Percentiles rank a stretch among this genome's conserved stretches.
phyloP scores from a whole-genome alignment of 23 tunicate genomes.

The Ciona savignyi region DNA sequence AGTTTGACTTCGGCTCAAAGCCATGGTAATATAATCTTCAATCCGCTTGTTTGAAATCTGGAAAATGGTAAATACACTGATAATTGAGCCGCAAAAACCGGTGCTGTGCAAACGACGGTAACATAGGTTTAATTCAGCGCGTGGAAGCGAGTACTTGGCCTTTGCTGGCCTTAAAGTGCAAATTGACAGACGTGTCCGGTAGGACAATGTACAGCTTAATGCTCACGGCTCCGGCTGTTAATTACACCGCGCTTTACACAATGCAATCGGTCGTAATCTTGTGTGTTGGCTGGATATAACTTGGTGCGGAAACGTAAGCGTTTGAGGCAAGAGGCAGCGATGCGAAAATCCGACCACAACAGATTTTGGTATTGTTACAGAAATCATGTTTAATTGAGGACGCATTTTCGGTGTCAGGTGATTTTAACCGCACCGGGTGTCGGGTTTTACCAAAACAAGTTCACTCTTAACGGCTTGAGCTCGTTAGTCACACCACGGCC shows the following conservation, averaged over 20 bases:
- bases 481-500: no score
- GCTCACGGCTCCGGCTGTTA: not conserved
- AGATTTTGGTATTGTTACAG: not conserved
- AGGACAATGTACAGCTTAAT: not conserved
- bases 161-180: not conserved
- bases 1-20: no score
- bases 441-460: not conserved
- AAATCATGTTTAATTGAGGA: not conserved
- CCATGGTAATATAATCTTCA: not conserved
- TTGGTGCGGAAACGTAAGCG: not conserved
- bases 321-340: not conserved
- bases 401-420: no score
- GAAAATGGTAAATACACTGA: not conserved
- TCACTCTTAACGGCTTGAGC: no score
- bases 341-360: not conserved
- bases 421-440: not conserved
- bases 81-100: no score
- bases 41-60: not conserved
- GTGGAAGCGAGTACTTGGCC: not conserved
- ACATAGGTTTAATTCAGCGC: no score
- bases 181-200: not conserved
- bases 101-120: no score
- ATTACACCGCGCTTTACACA: not conserved
- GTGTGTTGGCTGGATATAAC: not conserved
- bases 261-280: not conserved